These are phyloP conservation scores for Pocillopora grandis DNA, from an alignment of 92 coral and sea anemone species.

Conservation along the genomic window DNA sequence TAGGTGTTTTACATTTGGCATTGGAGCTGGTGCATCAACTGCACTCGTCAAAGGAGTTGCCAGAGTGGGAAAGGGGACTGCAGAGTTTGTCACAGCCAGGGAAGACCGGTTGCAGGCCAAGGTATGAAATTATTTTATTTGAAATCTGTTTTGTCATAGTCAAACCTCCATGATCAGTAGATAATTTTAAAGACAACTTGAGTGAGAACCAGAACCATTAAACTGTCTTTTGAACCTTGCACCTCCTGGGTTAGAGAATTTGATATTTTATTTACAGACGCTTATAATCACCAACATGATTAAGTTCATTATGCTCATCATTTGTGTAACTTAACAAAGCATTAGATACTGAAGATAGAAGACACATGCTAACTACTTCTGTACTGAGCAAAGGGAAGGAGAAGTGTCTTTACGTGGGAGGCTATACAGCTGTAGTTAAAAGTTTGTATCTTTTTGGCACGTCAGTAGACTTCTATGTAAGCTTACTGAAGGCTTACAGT, in stretches of 20 bases:
- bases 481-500: too few relatives aligned
- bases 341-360: too few relatives aligned
- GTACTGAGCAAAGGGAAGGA: too few relatives aligned
- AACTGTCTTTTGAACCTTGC: background rate
- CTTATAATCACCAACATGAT: background rate
- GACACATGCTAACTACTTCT: too few relatives aligned
- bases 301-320: background rate
- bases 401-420: too few relatives aligned
- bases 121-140: conserved; percentile 1
- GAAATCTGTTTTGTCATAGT: background rate
- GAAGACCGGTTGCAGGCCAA: conserved; percentile 53
- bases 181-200: background rate
- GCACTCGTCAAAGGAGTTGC: conserved; percentile 64
- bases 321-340: too few relatives aligned
- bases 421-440: too few relatives aligned
- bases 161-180: background rate
- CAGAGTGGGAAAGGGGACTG: conserved; percentile 59
- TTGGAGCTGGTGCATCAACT: conserved; percentile 61
- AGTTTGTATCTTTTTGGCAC: too few relatives aligned
- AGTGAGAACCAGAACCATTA: background rate
- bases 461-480: too few relatives aligned
- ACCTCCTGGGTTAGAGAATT: background rate
- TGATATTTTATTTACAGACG: background rate
- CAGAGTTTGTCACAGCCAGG: conserved; percentile 51
- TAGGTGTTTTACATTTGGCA: conserved; percentile 65